These are phyloP conservation scores for Noctua pronuba DNA, from an alignment of 2,888 invertebrate species.

Conservation along the genomic window DNA sequence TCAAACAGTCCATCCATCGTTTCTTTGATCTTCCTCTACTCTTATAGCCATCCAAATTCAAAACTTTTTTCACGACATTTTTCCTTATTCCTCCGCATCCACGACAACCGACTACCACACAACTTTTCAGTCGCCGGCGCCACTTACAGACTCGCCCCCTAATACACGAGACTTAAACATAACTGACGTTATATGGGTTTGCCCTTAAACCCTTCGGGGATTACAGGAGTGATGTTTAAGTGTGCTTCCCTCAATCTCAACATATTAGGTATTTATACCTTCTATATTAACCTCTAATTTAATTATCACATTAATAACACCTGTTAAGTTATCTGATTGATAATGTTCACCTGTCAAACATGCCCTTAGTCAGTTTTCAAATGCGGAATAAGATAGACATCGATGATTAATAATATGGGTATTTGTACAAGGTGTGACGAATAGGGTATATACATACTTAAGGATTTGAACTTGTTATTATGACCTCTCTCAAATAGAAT, in stretches of 20 bases:
- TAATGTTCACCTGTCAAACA: neutral
- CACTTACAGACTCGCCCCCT: neutral
- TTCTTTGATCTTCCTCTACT: too few species aligned
- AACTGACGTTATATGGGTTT: neutral
- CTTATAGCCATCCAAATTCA: too few species aligned
- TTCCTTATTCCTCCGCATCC: too few species aligned
- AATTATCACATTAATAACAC: neutral
- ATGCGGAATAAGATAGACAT: constrained; percentile 10
- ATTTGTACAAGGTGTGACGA: neutral
- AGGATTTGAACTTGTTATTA: too few species aligned
- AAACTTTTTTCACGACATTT: too few species aligned
- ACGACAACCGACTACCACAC: neutral
- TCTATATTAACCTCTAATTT: neutral
- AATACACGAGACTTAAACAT: neutral
- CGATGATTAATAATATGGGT: neutral
- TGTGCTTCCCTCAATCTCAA: neutral
- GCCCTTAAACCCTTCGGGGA: neutral
- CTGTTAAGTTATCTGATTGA: neutral
- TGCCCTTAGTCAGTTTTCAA: neutral
- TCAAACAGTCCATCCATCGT: too few species aligned
- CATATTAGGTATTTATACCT: neutral
- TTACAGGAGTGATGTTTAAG: neutral
- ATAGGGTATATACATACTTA: too few species aligned
- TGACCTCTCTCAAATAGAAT: too few species aligned
- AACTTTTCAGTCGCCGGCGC: neutral